Percentiles rank a stretch among this genome's conserved stretches.
phyloP scores from a whole-genome alignment of 2,113 vertebrate species.

The Archilochus colubris region DNA sequence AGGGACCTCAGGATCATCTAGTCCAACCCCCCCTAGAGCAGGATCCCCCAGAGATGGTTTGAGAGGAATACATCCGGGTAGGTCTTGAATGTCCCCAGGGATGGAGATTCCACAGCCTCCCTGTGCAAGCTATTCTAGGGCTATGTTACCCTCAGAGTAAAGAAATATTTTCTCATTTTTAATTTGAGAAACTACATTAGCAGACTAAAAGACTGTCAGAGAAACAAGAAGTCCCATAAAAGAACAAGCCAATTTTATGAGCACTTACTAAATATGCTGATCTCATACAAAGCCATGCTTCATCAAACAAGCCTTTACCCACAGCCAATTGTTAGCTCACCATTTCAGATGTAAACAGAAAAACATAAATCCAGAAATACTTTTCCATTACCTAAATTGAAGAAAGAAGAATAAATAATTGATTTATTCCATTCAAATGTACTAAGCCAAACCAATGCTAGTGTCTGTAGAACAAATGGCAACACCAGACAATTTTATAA shows the following conservation, averaged over 20 bases:
- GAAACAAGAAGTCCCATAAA: neutral
- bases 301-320: neutral
- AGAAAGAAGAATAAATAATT: neutral
- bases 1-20: too few relatives aligned
- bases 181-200: too few relatives aligned
- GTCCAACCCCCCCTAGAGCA: too few relatives aligned
- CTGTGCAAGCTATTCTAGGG: too few relatives aligned
- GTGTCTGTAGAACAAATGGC: neutral
- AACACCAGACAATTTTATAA: neutral
- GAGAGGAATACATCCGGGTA: too few relatives aligned
- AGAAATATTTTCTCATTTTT: too few relatives aligned
- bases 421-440: neutral
- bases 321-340: constrained; percentile 2
- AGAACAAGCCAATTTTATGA: neutral
- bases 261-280: neutral
- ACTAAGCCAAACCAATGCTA: neutral
- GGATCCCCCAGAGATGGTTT: too few relatives aligned
- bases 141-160: too few relatives aligned
- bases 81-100: too few relatives aligned
- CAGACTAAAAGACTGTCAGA: neutral
- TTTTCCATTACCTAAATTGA: neutral
- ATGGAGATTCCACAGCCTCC: too few relatives aligned
- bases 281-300: neutral
- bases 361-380: neutral
- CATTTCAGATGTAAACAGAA: neutral